These are phyloP conservation scores for Galagoides demidoff DNA, from an alignment of 2,797 vertebrate genomes.

Conservation along the genomic window DNA sequence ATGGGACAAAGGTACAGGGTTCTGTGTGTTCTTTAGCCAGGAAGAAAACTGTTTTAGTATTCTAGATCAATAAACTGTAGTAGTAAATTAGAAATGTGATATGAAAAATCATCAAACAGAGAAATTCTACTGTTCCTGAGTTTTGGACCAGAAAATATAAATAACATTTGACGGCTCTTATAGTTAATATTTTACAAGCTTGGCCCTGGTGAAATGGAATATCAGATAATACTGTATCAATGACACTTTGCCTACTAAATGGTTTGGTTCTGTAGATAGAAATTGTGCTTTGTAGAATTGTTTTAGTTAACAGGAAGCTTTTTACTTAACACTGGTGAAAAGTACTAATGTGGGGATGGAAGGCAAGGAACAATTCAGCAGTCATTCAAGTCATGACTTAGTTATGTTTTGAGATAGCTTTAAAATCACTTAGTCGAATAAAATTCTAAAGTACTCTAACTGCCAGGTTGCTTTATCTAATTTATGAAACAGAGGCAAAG, in stretches of 20 bases:
- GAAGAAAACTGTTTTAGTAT: slow-evolving; percentile 46
- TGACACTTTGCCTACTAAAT: slow-evolving; percentile 50
- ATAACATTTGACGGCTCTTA: slow-evolving; percentile 61
- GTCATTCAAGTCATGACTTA: slow-evolving; percentile 75
- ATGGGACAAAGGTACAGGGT: neutral
- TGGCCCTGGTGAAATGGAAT: slow-evolving; percentile 23
- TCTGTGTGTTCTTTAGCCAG: slow-evolving; percentile 37
- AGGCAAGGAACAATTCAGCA: slow-evolving; percentile 66
- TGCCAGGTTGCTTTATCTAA: slow-evolving; percentile 86
- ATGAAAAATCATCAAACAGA: slow-evolving; percentile 71
- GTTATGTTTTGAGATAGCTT: slow-evolving; percentile 82
- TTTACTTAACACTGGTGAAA: slow-evolving; percentile 35
- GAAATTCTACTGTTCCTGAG: neutral
- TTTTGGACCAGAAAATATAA: slow-evolving; percentile 72
- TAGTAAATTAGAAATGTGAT: slow-evolving; percentile 65
- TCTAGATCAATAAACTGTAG: slow-evolving; percentile 69
- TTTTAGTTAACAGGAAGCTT: slow-evolving; percentile 61
- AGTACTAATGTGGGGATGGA: neutral
- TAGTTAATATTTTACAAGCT: slow-evolving; percentile 44
- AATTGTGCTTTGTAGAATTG: slow-evolving; percentile 46
- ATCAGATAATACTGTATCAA: slow-evolving; percentile 50
- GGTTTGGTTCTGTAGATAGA: slow-evolving; percentile 22
- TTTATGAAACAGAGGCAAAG: slow-evolving; percentile 84
- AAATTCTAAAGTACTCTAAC: slow-evolving; percentile 81
- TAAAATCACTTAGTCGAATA: slow-evolving; percentile 84